Base-by-base conservation (phyloP, 2,797 vertebrate species). In the Acridotheres tristis region DNA sequence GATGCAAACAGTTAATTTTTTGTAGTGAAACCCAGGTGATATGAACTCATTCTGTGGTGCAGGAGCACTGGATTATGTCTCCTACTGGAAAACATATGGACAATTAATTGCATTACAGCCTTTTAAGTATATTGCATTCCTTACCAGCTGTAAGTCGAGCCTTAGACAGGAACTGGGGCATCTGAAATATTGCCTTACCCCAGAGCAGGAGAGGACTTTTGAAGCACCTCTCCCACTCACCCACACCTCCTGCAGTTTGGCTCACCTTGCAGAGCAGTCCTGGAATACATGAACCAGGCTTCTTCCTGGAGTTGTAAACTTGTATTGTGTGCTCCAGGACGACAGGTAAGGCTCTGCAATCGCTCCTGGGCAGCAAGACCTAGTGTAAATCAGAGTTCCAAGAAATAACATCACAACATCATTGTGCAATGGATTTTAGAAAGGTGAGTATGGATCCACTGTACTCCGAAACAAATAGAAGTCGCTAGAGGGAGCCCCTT, bases 401-500 rank as follows among this genome's bases (percentile, higher is more conserved):
- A 38, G 34, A 65, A 74, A 43, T 68, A 67, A 54, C 22, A 75
- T 3, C 10, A 4, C 55, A 14, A 30, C 15, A 19, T 47, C 40
- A 5, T 10, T 53, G 34, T 19, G 5, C 18, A 17, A n/a, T 34
- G n/a, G 16, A 40, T 80, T 82, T 59, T 34, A 54, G 53, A 68
- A 75, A 29, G 16, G 13, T 2, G 20, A 57, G 7, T 1, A 5
- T 16, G 59, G 66, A 23, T 25, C 16, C 26, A 6, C 51, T 10
- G 32, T 13, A 27, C 15, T 43, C 36, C 12, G 47, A 65, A 67
- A 26, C 8, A 32, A 50, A 11, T 1, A 17, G 2, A 6, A 40
- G 66, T 77, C 94, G 1, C 91, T 90, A 97, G 96, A 96, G 94
- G 95, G 94, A 94, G 90, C 68, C 53, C 45, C 16, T 62, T 61